Conservation (phyloP, 2,888 invertebrate species). For the Pyrocoelia pectoralis region DNA sequence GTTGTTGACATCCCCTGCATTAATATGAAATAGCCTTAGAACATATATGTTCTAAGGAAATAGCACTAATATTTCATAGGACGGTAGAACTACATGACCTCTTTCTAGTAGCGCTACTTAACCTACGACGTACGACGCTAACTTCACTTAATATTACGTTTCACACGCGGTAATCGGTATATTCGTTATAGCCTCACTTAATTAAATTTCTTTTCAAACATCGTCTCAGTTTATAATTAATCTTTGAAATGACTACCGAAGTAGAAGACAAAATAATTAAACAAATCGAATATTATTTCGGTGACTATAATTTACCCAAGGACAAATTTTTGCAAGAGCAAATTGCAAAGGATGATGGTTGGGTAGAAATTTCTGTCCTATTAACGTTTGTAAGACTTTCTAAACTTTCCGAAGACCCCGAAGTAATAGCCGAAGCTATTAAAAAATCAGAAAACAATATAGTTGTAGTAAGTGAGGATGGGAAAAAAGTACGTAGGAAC, state of each 20-base stretch:
- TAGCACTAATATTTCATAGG: too few species aligned
- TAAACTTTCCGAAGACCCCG: slow-evolving; percentile 71
- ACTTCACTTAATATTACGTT: too few species aligned
- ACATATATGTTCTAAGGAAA: too few species aligned
- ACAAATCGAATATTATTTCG: slow-evolving; percentile 76
- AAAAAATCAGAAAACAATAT: slow-evolving; percentile 76
- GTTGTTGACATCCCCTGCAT: too few species aligned
- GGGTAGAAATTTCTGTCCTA: slow-evolving; percentile 87
- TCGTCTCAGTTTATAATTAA: not conserved
- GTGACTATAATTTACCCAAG: slow-evolving; percentile 89
- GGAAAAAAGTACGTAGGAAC: slow-evolving; percentile 73
- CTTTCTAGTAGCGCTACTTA: too few species aligned
- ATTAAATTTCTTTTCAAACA: not conserved
- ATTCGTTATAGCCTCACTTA: too few species aligned
- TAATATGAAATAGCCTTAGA: too few species aligned
- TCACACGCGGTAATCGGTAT: not conserved
- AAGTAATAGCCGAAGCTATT: slow-evolving; percentile 77
- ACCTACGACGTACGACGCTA: too few species aligned
- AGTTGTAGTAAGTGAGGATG: slow-evolving; percentile 71
- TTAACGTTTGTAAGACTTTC: slow-evolving; percentile 89
- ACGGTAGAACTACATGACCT: too few species aligned
- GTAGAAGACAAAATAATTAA: slow-evolving; percentile 71
- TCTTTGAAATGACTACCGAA: slow-evolving; percentile 50
- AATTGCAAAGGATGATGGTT: slow-evolving; percentile 85
- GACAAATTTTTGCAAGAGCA: slow-evolving; percentile 94